Conservation (phyloP, 2,113 vertebrate genomes). For the Neopipo cinnamomea region DNA sequence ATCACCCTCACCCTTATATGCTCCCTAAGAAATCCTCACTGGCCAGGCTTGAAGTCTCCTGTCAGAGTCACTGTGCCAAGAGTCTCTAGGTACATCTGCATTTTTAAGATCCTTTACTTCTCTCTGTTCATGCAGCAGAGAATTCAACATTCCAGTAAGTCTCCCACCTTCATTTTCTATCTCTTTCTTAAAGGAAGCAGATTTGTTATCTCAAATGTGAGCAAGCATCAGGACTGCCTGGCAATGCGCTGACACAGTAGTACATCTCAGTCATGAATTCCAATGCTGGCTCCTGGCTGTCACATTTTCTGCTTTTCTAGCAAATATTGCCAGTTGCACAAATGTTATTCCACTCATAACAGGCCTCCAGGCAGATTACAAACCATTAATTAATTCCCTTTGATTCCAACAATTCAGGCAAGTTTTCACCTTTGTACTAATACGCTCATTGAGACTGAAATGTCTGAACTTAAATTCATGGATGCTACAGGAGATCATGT, state of each 20-base stretch:
- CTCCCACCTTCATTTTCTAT: neutral
- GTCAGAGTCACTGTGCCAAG: neutral
- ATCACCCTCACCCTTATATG: neutral
- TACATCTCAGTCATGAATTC: neutral
- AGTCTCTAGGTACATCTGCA: neutral
- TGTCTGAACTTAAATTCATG: neutral
- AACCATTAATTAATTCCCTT: conserved; percentile 5
- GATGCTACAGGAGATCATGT: neutral
- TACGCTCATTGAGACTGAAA: neutral
- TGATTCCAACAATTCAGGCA: neutral
- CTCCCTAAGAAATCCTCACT: neutral
- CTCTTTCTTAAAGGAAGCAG: neutral
- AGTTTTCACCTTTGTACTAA: neutral
- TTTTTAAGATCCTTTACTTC: neutral
- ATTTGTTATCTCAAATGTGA: neutral
- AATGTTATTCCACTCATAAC: neutral
- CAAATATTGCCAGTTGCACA: neutral
- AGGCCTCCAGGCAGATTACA: neutral
- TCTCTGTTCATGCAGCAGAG: neutral
- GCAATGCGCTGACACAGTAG: neutral
- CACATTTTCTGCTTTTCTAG: neutral
- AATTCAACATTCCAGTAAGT: neutral
- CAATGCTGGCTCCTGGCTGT: neutral
- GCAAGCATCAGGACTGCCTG: neutral
- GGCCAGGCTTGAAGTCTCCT: neutral